Conservation (phyloP, 2,113 vertebrate species). For the Pipra filicauda region DNA sequence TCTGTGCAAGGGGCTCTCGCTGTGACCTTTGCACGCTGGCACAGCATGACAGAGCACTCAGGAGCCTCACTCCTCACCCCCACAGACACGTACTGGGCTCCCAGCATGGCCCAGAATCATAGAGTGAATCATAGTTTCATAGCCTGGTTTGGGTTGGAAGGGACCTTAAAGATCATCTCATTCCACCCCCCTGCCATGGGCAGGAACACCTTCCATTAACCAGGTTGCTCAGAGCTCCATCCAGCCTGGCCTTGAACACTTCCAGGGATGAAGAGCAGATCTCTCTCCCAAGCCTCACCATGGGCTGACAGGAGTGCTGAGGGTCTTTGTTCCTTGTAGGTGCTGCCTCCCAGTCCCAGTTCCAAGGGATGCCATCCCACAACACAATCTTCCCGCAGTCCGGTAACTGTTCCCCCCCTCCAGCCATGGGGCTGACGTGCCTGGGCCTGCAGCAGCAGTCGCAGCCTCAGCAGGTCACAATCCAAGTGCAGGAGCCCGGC, state of each 20-base stretch:
- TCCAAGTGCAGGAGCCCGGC: constrained; percentile 91
- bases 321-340: constrained; percentile 58
- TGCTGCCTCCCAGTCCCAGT: constrained; percentile 84
- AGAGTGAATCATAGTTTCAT: not conserved
- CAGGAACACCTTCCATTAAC: not conserved
- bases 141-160: not conserved
- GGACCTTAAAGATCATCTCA: not conserved
- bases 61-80: not conserved
- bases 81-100: rapidly evolving
- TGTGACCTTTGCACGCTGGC: not conserved
- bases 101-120: not conserved
- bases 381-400: constrained; percentile 83
- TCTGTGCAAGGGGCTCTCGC: not conserved
- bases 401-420: constrained; percentile 87
- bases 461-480: constrained; percentile 90
- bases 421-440: constrained; percentile 78
- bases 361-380: constrained; percentile 82
- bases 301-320: not conserved
- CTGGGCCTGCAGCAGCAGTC: constrained; percentile 82
- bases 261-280: rapidly evolving
- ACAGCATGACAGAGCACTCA: rapidly evolving
- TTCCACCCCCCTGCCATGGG: not conserved
- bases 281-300: rapidly evolving
- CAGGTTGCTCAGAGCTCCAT: not conserved
- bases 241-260: not conserved